A percentile compares a stretch with the other conserved stretches of the same genome.
These are phyloP conservation scores for Spinibarbus caldwelli DNA, from an alignment of 2,797 vertebrate species.

Conservation along the genomic window DNA sequence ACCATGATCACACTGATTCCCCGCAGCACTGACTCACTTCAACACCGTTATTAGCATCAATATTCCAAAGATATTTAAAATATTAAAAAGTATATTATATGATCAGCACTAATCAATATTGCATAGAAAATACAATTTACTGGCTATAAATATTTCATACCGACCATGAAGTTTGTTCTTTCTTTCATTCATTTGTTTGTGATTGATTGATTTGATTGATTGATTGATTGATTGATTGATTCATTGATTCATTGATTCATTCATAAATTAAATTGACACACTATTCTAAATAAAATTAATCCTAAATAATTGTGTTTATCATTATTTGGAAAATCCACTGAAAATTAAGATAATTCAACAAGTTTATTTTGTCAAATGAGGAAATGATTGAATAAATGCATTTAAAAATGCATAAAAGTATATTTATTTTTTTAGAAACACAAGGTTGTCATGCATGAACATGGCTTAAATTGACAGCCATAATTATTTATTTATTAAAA, in stretches of 20 bases:
- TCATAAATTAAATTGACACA: not conserved
- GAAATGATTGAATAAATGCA: too few relatives aligned
- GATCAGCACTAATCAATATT: not conserved
- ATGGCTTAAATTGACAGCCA: not conserved
- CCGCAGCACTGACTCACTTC: not conserved
- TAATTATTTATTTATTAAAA: not conserved
- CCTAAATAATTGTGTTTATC: not conserved
- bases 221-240: too few relatives aligned
- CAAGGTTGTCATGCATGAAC: not conserved
- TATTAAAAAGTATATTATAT: not conserved
- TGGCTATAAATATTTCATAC: not conserved
- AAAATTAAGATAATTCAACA: not conserved
- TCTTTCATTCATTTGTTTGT: not conserved
- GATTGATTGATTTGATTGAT: too few relatives aligned
- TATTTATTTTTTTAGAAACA: not conserved
- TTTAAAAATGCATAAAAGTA: too few relatives aligned
- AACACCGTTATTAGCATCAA: not conserved
- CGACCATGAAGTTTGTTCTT: not conserved
- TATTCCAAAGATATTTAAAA: not conserved
- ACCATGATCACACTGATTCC: not conserved
- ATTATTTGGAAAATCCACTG: not conserved
- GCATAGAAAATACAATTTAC: not conserved
- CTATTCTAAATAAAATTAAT: not conserved
- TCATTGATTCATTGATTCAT: not conserved
- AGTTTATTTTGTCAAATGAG: too few relatives aligned